Conservation (phyloP, 1,140 invertebrate species). For the Leptestheria dahalacensis region DNA sequence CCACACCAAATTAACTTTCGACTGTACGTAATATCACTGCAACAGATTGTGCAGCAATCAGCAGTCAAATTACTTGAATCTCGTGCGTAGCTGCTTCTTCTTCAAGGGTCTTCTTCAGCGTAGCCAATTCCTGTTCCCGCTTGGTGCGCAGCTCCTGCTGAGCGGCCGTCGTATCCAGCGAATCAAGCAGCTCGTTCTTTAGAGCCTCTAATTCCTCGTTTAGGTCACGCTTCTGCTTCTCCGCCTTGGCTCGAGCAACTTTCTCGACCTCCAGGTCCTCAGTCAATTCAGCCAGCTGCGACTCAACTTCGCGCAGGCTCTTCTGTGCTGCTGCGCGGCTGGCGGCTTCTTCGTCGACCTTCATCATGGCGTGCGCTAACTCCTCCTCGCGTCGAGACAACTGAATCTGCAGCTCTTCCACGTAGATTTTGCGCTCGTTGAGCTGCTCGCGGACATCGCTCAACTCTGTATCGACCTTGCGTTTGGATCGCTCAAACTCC, state of each 20-base stretch:
- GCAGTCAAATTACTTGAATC: conserved; percentile 27
- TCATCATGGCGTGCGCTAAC: conserved; percentile 65
- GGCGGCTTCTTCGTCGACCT: conserved; percentile 80
- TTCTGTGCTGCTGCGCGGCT: conserved; percentile 71
- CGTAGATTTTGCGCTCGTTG: conserved; percentile 66
- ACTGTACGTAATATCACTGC: background rate
- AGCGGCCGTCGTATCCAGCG: conserved; percentile 80
- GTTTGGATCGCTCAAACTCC: conserved; percentile 79
- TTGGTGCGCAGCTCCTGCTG: conserved; percentile 88
- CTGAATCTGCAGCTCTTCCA: conserved; percentile 83
- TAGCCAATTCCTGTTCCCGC: conserved; percentile 83
- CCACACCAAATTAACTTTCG: background rate
- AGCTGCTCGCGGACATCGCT: conserved; percentile 88
- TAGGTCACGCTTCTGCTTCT: conserved; percentile 83
- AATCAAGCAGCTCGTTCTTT: conserved; percentile 90
- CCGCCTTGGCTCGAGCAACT: conserved; percentile 72
- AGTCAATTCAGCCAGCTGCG: conserved; percentile 66
- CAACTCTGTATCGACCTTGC: conserved; percentile 55
- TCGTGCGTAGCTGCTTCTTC: conserved; percentile 74
- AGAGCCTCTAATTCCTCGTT: conserved; percentile 93
- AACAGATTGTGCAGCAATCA: background rate
- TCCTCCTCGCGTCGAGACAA: conserved; percentile 89
- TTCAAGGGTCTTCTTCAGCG: conserved; percentile 78
- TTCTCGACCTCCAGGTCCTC: conserved; percentile 93
- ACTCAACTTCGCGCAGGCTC: conserved; percentile 75